These are phyloP conservation scores for Rhinogobius similis DNA, from an alignment of 2,113 vertebrate species.

Conservation along the genomic window DNA sequence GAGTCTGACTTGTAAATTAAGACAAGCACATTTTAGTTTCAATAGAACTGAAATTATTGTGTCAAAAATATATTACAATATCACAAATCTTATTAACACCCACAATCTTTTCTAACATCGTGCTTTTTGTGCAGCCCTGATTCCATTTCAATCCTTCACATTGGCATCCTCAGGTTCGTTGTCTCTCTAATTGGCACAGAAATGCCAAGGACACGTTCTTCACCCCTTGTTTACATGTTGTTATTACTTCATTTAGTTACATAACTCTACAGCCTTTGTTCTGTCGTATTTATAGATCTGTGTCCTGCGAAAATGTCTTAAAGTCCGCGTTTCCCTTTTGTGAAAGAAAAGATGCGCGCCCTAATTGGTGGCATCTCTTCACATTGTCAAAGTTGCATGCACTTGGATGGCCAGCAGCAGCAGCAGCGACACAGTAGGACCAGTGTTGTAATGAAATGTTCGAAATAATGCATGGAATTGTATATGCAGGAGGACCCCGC, in stretches of 20 bases:
- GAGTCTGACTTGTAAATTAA: too few species aligned
- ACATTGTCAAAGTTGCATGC: conserved; percentile 10
- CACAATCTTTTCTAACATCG: too few species aligned
- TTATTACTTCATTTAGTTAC: conserved; percentile 34
- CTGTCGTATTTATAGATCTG: conserved; percentile 45
- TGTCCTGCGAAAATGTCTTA: background rate
- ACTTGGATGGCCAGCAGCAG: background rate
- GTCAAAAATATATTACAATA: too few species aligned
- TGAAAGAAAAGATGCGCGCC: background rate
- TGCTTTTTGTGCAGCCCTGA: too few species aligned
- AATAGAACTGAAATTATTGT: too few species aligned
- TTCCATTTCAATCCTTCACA: background rate
- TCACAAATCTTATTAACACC: too few species aligned
- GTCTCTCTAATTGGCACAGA: conserved; percentile 10
- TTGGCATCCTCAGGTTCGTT: background rate
- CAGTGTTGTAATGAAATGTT: conserved; percentile 18
- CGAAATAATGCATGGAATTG: conserved; percentile 8
- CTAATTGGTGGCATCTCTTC: background rate
- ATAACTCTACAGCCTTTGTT: conserved; percentile 41
- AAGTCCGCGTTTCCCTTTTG: background rate
- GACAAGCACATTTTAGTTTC: too few species aligned
- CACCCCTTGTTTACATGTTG: conserved; percentile 5
- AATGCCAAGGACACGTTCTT: background rate
- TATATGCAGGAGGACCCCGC: conserved; percentile 21
- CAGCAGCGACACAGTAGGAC: too few species aligned